Evolutionary conservation across 2,113 vertebrate genomes (phyloP).

Genomic region (Ammodytes dubius): DNA sequence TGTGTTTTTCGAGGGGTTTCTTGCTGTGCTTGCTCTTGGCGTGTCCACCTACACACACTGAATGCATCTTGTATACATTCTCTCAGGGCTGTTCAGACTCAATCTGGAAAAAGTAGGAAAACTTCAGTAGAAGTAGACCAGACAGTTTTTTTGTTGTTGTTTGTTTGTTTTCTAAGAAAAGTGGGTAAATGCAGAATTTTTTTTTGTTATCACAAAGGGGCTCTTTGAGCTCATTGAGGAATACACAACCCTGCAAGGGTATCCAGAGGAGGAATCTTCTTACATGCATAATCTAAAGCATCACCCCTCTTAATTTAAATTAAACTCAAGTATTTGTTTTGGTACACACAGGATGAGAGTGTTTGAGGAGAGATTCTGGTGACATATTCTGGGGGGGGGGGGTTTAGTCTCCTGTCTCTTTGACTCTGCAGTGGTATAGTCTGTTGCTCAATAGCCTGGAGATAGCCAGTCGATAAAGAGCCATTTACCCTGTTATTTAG

Average conservation of each 20-base stretch:
- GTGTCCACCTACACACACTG: conserved; percentile 40
- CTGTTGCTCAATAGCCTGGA: conserved; percentile 62
- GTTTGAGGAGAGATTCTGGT: background rate
- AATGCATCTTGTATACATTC: conserved; percentile 30
- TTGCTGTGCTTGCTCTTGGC: conserved; percentile 5
- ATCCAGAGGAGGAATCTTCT: conserved; percentile 27
- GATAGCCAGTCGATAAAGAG: conserved; percentile 69
- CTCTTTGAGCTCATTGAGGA: conserved; percentile 30
- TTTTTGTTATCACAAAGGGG: conserved; percentile 12
- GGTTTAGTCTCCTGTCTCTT: conserved; percentile 52
- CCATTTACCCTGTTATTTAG: conserved; percentile 72
- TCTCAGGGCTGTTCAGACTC: conserved; percentile 17
- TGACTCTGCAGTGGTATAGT: conserved; percentile 33
- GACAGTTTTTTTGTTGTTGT: conserved; percentile 1
- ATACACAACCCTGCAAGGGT: conserved; percentile 12
- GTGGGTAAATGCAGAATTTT: background rate
- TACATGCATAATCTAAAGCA: conserved; percentile 24
- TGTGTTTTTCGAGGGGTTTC: conserved; percentile 20
- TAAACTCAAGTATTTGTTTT: conserved; percentile 22
- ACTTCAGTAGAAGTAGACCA: conserved; percentile 40
- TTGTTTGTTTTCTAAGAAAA: conserved; percentile 4
- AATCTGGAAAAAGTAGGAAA: background rate
- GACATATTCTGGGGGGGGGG: conserved; percentile 3
- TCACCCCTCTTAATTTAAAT: background rate
- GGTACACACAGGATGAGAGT: conserved; percentile 5